Base-by-base conservation (phyloP, 2,797 vertebrate genomes). In the Brotula barbata region DNA sequence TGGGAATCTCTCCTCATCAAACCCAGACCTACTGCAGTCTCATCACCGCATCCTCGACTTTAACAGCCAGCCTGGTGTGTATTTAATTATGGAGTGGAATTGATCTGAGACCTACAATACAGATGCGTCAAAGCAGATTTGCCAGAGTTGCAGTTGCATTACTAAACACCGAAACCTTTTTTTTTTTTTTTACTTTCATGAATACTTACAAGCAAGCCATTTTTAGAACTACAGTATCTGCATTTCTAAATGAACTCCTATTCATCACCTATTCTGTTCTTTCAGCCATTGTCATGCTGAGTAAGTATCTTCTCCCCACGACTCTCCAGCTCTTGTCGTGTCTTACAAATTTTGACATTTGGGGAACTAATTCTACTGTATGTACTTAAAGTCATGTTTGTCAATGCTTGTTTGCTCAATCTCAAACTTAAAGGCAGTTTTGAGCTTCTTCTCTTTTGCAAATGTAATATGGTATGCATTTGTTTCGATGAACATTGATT, bases 11-110 rank as follows among this genome's bases (percentile, higher is more conserved):
- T 99, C 97, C 0, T 99, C 97, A n/a, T 98, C 96, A 33, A 99
- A 99, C 86, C 97, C 97, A 0, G 97, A 99, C 75, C 90, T 99
- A 13, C 78, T 99, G 64, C 97, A 99, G 87, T 97, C 96, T 2
- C 97, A 99, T 78, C 96, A 98, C 76, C 95, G 96, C 69, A 99
- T 98, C 78, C 92, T 98, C 40, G 97, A 99, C 88, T 98, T 99
- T 85, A 98, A 92, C 82, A 94, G 96, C 79, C 95, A 96, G 64
- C 96, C 96, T 45, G 97, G 97, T 98, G 85, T 84, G 90, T 75
- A 14, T 58, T 28, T 15, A 6, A 37, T 14, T 14, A 49, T 13
- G 25, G 15, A 46, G 43, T 4, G 34, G 13, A 36, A 36, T 10
- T 36, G 13, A 36, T 36, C 13, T 2, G 13, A 36, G 9, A 36